phyloP scores from a whole-genome alignment of 2,888 invertebrate species.

The Axea sp. region DNA sequence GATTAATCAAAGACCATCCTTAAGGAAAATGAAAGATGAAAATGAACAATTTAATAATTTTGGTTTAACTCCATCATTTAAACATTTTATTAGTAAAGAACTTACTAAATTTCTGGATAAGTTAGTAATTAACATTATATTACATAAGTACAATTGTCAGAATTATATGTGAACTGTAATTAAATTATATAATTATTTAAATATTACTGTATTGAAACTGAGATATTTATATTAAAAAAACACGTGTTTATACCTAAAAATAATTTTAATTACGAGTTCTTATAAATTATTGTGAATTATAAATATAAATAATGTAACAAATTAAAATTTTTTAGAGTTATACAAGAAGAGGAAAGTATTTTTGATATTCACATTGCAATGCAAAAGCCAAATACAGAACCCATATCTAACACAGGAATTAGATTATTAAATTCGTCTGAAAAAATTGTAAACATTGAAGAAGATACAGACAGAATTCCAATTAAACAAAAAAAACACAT shows the following conservation, averaged over 20 bases:
- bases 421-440: conserved; percentile 67
- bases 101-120: conserved; percentile 68
- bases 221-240: too few species aligned
- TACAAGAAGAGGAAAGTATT: conserved; percentile 56
- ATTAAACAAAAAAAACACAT: conserved; percentile 16
- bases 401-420: conserved; percentile 63
- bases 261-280: too few species aligned
- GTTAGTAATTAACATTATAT: conserved; percentile 62
- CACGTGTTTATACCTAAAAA: too few species aligned
- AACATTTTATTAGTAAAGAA: conserved; percentile 71
- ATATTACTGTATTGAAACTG: too few species aligned
- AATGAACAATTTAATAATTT: conserved; percentile 66
- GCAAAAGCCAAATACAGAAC: conserved; percentile 1
- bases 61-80: conserved; percentile 68
- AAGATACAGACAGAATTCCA: conserved; percentile 20
- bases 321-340: conserved; percentile 67
- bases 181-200: not conserved
- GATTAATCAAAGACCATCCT: too few species aligned
- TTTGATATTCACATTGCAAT: not conserved
- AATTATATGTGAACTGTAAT: not conserved
- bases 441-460: conserved; percentile 48
- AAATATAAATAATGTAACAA: not conserved
- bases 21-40: conserved; percentile 48
- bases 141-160: not conserved
- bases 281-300: not conserved